These are phyloP conservation scores for Margaritifera margaritifera DNA, from an alignment of 2,888 invertebrate species.

Conservation along the genomic window DNA sequence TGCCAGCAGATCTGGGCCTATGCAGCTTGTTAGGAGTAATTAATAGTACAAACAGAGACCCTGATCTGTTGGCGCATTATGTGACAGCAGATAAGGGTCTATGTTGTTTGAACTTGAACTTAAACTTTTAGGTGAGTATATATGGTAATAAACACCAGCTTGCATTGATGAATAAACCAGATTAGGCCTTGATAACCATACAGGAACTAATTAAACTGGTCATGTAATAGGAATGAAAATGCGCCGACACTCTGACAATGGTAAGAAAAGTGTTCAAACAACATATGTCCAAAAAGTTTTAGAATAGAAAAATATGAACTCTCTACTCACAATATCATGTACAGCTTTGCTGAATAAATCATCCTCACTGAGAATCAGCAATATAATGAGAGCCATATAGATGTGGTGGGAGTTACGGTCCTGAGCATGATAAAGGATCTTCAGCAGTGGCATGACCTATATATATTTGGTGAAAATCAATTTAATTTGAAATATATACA, in stretches of 20 bases:
- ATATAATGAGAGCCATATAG: slow-evolving; percentile 97
- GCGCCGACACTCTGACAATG: background rate
- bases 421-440: slow-evolving; percentile 88
- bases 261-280: background rate
- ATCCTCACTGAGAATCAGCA: slow-evolving; percentile 96
- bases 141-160: too few species aligned
- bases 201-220: background rate
- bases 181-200: too few species aligned
- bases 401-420: slow-evolving; percentile 85
- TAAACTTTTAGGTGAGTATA: too few species aligned
- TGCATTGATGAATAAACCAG: too few species aligned
- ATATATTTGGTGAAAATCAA: too few species aligned
- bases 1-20: too few species aligned
- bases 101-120: too few species aligned
- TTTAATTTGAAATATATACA: too few species aligned
- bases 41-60: too few species aligned
- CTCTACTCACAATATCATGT: slow-evolving; percentile 88
- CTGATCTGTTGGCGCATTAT: too few species aligned
- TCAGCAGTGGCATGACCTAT: slow-evolving; percentile 83
- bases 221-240: background rate
- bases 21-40: too few species aligned
- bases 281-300: background rate
- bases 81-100: too few species aligned
- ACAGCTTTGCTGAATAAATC: slow-evolving; percentile 94
- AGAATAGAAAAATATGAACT: background rate